Evolutionary conservation across 2,797 vertebrate species (phyloP).

Genomic region (Sandelia bainsii): DNA sequence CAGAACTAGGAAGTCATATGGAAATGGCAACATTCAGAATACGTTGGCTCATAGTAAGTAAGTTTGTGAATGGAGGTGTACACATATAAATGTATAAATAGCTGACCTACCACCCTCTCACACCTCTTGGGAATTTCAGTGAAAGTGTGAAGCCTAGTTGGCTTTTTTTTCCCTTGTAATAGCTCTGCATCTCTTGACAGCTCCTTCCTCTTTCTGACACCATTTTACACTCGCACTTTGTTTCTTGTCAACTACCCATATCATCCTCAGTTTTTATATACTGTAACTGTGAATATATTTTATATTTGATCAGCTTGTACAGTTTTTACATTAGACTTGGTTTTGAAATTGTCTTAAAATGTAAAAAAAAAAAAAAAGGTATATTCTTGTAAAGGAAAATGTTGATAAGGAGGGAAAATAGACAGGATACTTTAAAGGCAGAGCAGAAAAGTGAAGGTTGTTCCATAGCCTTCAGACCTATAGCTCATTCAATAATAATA

Average conservation of each 20-base stretch:
- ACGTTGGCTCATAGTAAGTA: background rate
- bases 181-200: background rate
- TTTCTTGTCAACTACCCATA: background rate
- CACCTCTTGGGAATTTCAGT: background rate
- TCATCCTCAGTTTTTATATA: background rate
- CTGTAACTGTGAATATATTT: background rate
- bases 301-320: background rate
- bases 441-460: background rate
- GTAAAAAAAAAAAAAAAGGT: too few species aligned
- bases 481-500: conserved; percentile 19
- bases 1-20: background rate
- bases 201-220: conserved; percentile 4
- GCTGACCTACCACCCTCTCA: background rate
- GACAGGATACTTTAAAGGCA: background rate
- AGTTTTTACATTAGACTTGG: background rate
- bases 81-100: background rate
- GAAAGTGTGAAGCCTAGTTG: background rate
- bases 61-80: background rate
- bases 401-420: background rate
- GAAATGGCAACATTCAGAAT: background rate
- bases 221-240: background rate
- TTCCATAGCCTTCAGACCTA: background rate
- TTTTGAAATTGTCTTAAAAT: too few species aligned
- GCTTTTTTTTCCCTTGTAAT: background rate
- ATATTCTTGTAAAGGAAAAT: background rate